Percentiles rank a stretch among this genome's conserved stretches.
Evolutionary conservation across 2,888 invertebrate genomes (phyloP).

Genomic region (Latheticus oryzae): DNA sequence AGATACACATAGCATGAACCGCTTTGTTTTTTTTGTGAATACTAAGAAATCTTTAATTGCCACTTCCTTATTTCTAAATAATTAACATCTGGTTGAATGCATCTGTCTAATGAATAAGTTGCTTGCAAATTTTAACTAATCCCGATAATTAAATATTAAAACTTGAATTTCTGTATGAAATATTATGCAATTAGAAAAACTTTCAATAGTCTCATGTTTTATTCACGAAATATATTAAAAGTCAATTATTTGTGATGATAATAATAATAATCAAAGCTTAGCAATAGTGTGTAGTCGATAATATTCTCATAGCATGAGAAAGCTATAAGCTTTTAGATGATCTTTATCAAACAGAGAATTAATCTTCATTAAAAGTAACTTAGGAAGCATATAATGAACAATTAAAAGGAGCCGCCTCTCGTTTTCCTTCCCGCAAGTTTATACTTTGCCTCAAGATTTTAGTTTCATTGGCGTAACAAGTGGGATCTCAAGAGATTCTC

Average conservation of each 20-base stretch:
- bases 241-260: conserved; percentile 39
- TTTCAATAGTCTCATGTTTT: conserved; percentile 28
- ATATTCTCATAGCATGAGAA: conserved; percentile 35
- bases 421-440: conserved; percentile 40
- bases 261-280: conserved; percentile 27
- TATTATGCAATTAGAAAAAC: conserved; percentile 17
- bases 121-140: conserved; percentile 25
- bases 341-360: conserved; percentile 56
- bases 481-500: conserved; percentile 36
- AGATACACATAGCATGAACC: too few relatives aligned
- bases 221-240: conserved; percentile 39
- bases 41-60: too few relatives aligned
- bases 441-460: conserved; percentile 31
- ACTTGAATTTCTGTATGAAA: too few relatives aligned
- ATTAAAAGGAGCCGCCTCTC: conserved; percentile 50
- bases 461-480: conserved; percentile 40
- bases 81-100: conserved; percentile 17
- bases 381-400: conserved; percentile 58
- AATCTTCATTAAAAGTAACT: conserved; percentile 59
- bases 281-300: conserved; percentile 32
- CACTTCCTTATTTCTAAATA: conserved; percentile 18
- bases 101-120: conserved; percentile 27
- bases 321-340: conserved; percentile 45
- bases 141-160: conserved; percentile 15
- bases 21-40: too few relatives aligned